Evolutionary conservation across 2,113 vertebrate genomes (phyloP).

Genomic region (Scomber colias): DNA sequence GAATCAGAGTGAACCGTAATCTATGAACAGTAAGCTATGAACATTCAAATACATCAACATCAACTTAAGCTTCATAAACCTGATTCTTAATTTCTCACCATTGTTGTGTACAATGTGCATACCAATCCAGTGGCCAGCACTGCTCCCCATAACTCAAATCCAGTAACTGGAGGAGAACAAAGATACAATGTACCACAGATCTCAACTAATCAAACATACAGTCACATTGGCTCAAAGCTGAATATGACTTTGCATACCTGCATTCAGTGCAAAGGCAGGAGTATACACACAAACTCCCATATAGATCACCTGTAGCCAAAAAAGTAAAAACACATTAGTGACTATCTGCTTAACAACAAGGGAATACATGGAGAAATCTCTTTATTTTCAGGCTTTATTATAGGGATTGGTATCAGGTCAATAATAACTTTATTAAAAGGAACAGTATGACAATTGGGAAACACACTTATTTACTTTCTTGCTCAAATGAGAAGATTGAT

Average conservation of each 20-base stretch:
- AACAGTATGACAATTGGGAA: neutral
- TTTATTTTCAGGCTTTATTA: neutral
- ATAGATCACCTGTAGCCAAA: slow-evolving; percentile 88
- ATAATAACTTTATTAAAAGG: neutral
- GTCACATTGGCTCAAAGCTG: neutral
- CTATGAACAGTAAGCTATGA: neutral
- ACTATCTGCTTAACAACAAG: neutral
- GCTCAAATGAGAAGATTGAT: neutral
- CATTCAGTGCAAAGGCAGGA: slow-evolving; percentile 90
- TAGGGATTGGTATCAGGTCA: too few relatives aligned
- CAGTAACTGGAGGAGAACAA: slow-evolving; percentile 87
- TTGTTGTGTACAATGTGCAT: slow-evolving; percentile 90
- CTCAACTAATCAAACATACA: neutral
- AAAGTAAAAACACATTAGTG: slow-evolving; percentile 6
- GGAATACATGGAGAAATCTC: neutral
- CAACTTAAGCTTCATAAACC: neutral
- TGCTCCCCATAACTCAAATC: slow-evolving; percentile 91
- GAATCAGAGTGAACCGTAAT: neutral
- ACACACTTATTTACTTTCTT: neutral
- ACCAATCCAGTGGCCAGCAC: slow-evolving; percentile 92
- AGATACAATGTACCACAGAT: neutral
- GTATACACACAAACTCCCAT: slow-evolving; percentile 93
- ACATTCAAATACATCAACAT: too few relatives aligned
- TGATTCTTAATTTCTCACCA: slow-evolving; percentile 83
- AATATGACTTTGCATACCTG: slow-evolving; percentile 79